Evolutionary conservation across 2,888 invertebrate species (phyloP).

Genomic region (Cyclophora punctaria): DNA sequence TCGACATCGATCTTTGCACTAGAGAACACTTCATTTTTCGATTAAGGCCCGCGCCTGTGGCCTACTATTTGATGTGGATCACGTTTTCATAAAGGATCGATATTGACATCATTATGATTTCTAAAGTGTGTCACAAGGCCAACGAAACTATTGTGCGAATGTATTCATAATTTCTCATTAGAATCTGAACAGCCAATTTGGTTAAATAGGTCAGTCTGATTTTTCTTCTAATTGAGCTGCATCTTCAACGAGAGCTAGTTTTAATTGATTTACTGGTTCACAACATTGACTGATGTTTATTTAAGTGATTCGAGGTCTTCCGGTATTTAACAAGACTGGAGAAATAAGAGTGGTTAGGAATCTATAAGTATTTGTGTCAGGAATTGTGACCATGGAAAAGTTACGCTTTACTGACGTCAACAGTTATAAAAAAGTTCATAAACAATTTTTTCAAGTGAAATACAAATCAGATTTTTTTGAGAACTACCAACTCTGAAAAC

Average conservation of each 20-base stretch:
- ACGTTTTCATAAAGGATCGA: constrained; percentile 35
- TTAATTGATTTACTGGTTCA: constrained; percentile 18
- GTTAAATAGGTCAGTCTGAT: constrained; percentile 15
- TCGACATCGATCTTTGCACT: constrained; percentile 72
- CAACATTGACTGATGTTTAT: constrained; percentile 13
- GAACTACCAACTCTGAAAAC: too few relatives aligned
- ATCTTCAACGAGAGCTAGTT: constrained; percentile 8
- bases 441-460: too few relatives aligned
- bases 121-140: constrained; percentile 29
- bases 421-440: too few relatives aligned
- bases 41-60: constrained; percentile 47
- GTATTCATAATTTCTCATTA: constrained; percentile 18
- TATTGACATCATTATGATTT: constrained; percentile 33
- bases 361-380: too few relatives aligned
- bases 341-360: too few relatives aligned
- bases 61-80: constrained; percentile 40
- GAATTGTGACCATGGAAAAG: too few relatives aligned
- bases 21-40: constrained; percentile 59
- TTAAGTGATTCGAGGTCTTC: background rate
- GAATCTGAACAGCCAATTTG: constrained; percentile 15
- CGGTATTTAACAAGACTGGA: too few relatives aligned
- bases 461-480: too few relatives aligned
- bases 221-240: constrained; percentile 17
- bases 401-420: too few relatives aligned
- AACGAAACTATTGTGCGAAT: constrained; percentile 7